Evolutionary conservation across 2,113 vertebrate species (phyloP), one percentile per base, ranked within the genome.

Genomic region (Eretmochelys imbricata): DNA sequence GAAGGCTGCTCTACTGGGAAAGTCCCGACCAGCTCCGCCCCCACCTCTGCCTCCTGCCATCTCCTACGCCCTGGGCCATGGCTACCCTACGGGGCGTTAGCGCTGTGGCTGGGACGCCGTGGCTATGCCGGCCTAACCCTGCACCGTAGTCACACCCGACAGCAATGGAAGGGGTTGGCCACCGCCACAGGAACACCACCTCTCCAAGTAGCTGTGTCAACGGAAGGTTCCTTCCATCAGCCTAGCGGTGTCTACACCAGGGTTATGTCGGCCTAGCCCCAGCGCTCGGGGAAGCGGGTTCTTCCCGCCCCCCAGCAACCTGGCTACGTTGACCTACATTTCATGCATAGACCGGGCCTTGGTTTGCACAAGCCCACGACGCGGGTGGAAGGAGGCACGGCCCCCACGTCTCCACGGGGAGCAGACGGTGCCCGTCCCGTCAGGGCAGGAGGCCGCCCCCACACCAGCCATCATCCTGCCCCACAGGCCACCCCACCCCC

Each of bases 101-200:
- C 11, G 57, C 10, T 5, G 5, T 29, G 1, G 25, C 57, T 12
- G 11, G 10, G 25, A 9, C 17, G 2, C 35, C 8, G 1, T 69
- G 35, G 35, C 35, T 10, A n/a, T 72, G 19, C 65, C n/a, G 5
- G 19, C n/a, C 65, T 38, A 38, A 20, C 8, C 17, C 35, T 5
- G 35, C 3, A 20, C 8, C 9, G 5, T n/a, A 72, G 35, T 22
- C 10, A 4, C 16, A 2, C 14, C 62, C 31, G 4, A 8, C 62
- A 20, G n/a, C 8, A 2, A 38, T 72, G 65, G 35, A 72, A 72
- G 65, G n/a, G 16, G 65, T 20, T n/a, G 35, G 35, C 65, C 35
- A 69, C 20, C 2, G 17, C 17, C 35, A 20, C 20, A 31, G 65
- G 16, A 69, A 69, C 3, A 17, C 17, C 17, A n/a, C 62, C 27